phyloP scores from a whole-genome alignment of 2,113 vertebrate genomes.

The Myrmecophaga tridactyla region DNA sequence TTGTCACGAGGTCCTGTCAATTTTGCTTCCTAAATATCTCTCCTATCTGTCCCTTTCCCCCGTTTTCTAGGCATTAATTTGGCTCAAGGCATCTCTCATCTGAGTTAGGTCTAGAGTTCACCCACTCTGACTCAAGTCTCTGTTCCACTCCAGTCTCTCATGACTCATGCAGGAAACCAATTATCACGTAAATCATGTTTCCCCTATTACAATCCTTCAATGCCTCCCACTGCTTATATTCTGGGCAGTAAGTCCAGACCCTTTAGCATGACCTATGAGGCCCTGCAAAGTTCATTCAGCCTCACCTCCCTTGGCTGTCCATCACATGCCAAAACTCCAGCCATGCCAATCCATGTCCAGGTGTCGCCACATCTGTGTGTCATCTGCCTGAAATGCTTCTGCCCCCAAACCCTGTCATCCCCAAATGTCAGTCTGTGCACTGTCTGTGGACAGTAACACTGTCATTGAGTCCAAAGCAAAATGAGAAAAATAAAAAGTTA shows the following conservation, averaged over 20 bases:
- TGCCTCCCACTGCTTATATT: not conserved
- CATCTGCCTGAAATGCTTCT: not conserved
- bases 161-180: not conserved
- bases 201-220: not conserved
- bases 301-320: not conserved
- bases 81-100: not conserved
- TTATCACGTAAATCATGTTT: not conserved
- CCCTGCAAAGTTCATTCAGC: not conserved
- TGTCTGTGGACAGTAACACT: not conserved
- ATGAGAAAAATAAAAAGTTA: not conserved
- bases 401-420: not conserved
- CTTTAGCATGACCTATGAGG: not conserved
- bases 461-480: not conserved
- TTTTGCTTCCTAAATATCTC: no score
- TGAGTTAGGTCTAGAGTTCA: not conserved
- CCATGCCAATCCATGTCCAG: no score
- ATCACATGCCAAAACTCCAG: not conserved
- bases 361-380: rapidly evolving
- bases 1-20: not conserved
- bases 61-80: not conserved
- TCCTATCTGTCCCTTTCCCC: not conserved
- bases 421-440: not conserved
- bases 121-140: not conserved
- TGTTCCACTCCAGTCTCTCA: not conserved
- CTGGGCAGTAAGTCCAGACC: not conserved